phyloP scores from a whole-genome alignment of 64 coral and sea anemone species.

The Stichodactyla helianthus region DNA sequence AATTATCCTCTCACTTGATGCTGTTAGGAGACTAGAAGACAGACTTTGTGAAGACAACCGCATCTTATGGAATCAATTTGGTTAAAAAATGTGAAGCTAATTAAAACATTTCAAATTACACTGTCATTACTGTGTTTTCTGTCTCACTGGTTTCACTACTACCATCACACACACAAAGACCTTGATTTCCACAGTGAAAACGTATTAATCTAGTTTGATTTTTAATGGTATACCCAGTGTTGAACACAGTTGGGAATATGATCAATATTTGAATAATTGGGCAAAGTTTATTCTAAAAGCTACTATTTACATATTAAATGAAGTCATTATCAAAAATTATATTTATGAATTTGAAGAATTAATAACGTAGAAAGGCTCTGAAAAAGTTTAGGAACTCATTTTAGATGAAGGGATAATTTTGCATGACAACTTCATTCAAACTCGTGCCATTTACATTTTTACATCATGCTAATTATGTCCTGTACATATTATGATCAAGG shows the following conservation, averaged over 20 bases:
- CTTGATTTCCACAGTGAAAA: no score
- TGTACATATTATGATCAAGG: no score
- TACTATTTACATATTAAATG: neutral
- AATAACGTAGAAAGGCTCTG: neutral
- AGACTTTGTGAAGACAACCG: constrained; percentile 76
- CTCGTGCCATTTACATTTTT: no score
- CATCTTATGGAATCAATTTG: constrained; percentile 74
- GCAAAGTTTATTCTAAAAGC: neutral
- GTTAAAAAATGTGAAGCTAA: neutral
- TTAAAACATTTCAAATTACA: neutral
- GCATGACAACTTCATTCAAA: no score
- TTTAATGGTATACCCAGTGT: no score
- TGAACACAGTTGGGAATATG: no score
- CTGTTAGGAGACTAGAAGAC: constrained; percentile 70
- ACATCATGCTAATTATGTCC: no score
- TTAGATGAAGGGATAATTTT: no score
- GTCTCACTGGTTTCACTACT: neutral
- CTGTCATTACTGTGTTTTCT: neutral
- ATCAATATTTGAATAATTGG: no score
- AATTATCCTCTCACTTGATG: constrained; percentile 67
- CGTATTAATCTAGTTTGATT: no score
- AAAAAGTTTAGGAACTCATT: neutral
- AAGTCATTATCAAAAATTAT: no score
- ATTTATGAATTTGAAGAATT: neutral
- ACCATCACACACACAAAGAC: neutral